Evolutionary conservation across 2,888 invertebrate species (phyloP), one percentile per base, ranked within the genome.

Genomic region (Melinaea marsaeus): DNA sequence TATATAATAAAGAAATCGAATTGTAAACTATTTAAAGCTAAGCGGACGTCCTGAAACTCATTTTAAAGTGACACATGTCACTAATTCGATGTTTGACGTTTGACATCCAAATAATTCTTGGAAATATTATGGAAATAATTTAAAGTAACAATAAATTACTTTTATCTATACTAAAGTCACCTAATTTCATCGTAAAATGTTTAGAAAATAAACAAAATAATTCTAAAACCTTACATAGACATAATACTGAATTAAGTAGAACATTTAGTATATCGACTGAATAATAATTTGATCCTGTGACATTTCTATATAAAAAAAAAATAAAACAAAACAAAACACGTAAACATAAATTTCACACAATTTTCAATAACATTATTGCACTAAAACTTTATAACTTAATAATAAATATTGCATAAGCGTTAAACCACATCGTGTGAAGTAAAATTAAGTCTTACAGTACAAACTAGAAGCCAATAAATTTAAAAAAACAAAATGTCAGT

Each of bases 321-420:
- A 81, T 82, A 77, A 79, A 85, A 85, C 83, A 85, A 85, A 87
- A 87, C 83, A 86, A 85, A 86, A 87, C 82, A 82, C 79, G 76
- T 82, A 72, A 86, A 86, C 85, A 84, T 85, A 86, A 84, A 84
- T 87, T 88, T 84, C 83, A 86, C 86, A 85, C 84, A 84, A 83
- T 85, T 88, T 86, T 86, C 81, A 86, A 87, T 88, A 86, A 87
- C 85, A 86, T 88, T 89, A 90, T 90, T 90, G 90, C 90, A 90
- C 90, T 89, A 85, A 85, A 87, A 75, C 82, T 81, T 86, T 75
- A 85, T 86, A 89, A 88, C 87, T 90, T 87, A 90, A 84, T 83
- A 88, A 90, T 90, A 89, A 89, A 90, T 89, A 90, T 89, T 88
- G 86, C 86, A 80, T 86, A 86, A 86, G 86, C 88, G 84, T 87